phyloP scores from a whole-genome alignment of 2,888 invertebrate species.

The Hypselothyrea guttata region DNA sequence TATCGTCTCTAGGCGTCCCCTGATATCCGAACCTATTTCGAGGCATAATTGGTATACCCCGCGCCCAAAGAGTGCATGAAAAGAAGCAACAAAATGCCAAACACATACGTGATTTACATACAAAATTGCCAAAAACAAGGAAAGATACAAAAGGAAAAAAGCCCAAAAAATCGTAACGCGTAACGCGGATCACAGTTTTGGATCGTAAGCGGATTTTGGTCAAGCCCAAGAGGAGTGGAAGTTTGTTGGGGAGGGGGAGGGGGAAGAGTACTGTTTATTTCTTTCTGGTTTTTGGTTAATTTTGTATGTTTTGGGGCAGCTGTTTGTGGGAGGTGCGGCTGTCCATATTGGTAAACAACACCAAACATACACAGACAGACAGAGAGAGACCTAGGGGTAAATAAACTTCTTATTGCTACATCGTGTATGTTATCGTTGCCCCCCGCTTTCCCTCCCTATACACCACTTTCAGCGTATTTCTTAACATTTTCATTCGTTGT shows the following conservation, averaged over 20 bases:
- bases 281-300: neutral
- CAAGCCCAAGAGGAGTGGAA: constrained; percentile 1
- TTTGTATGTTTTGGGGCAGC: constrained; percentile 5
- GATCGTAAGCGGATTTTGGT: constrained; percentile 20
- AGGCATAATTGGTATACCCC: too few relatives aligned
- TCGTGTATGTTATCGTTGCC: constrained; percentile 12
- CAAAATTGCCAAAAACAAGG: constrained; percentile 37
- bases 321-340: constrained; percentile 41
- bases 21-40: too few relatives aligned
- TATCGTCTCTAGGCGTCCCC: too few relatives aligned
- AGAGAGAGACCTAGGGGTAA: constrained; percentile 42
- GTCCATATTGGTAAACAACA: constrained; percentile 24
- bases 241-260: neutral
- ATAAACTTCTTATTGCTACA: constrained; percentile 61
- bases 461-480: constrained; percentile 2
- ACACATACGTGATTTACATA: constrained; percentile 61
- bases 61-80: too few relatives aligned
- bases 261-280: neutral
- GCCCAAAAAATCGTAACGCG: constrained; percentile 18
- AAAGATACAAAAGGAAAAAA: constrained; percentile 6
- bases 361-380: constrained; percentile 2
- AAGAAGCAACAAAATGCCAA: constrained; percentile 22
- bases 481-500: neutral
- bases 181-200: constrained; percentile 27
- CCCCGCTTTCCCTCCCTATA: neutral